A percentile compares a stretch with the other conserved stretches of the same genome.
These are phyloP conservation scores for Cordilura impudica DNA, from an alignment of 2,888 invertebrate genomes.

Conservation along the genomic window DNA sequence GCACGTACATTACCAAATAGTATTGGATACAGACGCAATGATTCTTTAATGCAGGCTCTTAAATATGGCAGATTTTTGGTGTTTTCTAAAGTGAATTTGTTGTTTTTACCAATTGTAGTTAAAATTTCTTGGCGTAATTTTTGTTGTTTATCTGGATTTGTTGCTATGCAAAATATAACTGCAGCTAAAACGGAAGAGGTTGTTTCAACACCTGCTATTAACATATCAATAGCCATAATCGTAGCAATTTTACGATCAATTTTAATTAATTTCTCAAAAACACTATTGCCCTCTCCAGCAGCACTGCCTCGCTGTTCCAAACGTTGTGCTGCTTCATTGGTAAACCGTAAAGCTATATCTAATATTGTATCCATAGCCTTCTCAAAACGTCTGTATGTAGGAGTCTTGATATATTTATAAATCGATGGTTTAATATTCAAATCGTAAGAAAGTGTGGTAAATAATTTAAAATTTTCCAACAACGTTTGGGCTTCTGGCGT, in stretches of 20 bases:
- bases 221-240: constrained; percentile 85
- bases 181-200: constrained; percentile 71
- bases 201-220: constrained; percentile 84
- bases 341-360: constrained; percentile 72
- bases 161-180: constrained; percentile 79
- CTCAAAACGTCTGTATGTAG: constrained; percentile 71
- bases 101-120: constrained; percentile 72
- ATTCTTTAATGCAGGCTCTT: constrained; percentile 87
- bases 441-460: constrained; percentile 60
- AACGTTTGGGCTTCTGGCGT: constrained; percentile 61
- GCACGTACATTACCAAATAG: constrained; percentile 81
- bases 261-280: constrained; percentile 82
- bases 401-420: constrained; percentile 71
- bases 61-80: constrained; percentile 81
- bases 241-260: constrained; percentile 82
- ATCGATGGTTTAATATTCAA: constrained; percentile 74
- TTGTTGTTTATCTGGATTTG: constrained; percentile 83
- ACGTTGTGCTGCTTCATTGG: constrained; percentile 74
- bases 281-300: constrained; percentile 76
- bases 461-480: constrained; percentile 63
- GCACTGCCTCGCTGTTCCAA: constrained; percentile 54
- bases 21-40: constrained; percentile 82
- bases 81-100: constrained; percentile 77
- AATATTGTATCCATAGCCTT: constrained; percentile 71
- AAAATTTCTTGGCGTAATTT: constrained; percentile 81